A percentile compares a stretch with the other conserved stretches of the same genome.
phyloP scores from a whole-genome alignment of 2,888 invertebrate species.

The Frankliniella fusca region DNA sequence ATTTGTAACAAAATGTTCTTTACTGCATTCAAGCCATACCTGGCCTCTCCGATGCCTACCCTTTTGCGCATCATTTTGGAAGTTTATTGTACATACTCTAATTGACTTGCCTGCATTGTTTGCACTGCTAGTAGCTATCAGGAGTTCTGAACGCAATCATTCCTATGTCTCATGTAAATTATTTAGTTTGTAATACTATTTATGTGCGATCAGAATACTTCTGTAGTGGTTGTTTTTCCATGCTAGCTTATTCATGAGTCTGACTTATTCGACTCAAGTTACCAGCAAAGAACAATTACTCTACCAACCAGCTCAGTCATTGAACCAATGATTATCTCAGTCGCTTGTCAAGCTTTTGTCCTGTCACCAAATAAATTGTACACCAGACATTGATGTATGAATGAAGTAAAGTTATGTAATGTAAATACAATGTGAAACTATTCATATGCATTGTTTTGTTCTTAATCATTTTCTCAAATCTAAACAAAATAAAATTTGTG shows the following conservation, averaged over 20 bases:
- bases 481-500: slow-evolving; percentile 54
- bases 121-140: background rate
- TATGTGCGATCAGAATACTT: slow-evolving; percentile 23
- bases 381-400: slow-evolving; percentile 18
- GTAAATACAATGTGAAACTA: slow-evolving; percentile 55
- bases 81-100: slow-evolving; percentile 10
- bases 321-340: background rate
- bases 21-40: background rate
- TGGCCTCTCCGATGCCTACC: background rate
- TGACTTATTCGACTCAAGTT: background rate
- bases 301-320: slow-evolving; percentile 5
- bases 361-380: slow-evolving; percentile 26
- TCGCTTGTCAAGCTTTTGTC: slow-evolving; percentile 19
- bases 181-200: slow-evolving; percentile 23
- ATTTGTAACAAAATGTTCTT: background rate
- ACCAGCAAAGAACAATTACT: background rate
- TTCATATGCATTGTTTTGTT: slow-evolving; percentile 52
- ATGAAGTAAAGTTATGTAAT: slow-evolving; percentile 37
- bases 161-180: slow-evolving; percentile 25
- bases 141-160: slow-evolving; percentile 16
- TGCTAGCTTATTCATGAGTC: background rate
- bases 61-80: background rate
- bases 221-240: background rate
- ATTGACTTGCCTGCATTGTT: slow-evolving; percentile 19
- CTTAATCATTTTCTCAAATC: slow-evolving; percentile 52